A percentile compares a stretch with the other conserved stretches of the same genome.
These are phyloP conservation scores for Erebia aethiops DNA, from an alignment of 2,888 invertebrate species.

Conservation along the genomic window DNA sequence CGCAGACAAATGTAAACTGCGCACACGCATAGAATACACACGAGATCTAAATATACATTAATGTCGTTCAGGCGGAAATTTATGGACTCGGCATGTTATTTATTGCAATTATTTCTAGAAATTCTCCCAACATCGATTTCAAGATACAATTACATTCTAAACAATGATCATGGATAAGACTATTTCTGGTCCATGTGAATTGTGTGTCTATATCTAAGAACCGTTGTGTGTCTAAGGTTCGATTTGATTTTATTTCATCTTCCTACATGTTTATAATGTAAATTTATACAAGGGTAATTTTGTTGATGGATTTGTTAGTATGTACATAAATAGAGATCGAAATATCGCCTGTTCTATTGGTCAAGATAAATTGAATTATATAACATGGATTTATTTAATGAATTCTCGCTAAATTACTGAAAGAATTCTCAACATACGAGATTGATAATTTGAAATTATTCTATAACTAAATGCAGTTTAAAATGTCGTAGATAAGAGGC, in stretches of 20 bases:
- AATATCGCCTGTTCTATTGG: too few relatives aligned
- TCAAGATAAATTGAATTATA: too few relatives aligned
- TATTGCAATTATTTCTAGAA: slow-evolving; percentile 30
- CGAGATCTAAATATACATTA: slow-evolving; percentile 53
- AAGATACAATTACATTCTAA: slow-evolving; percentile 17
- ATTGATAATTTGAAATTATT: too few relatives aligned
- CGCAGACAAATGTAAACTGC: slow-evolving; percentile 14
- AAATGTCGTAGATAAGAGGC: too few relatives aligned
- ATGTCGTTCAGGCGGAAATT: slow-evolving; percentile 41
- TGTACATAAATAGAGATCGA: too few relatives aligned
- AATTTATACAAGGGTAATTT: neutral
- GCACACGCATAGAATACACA: slow-evolving; percentile 19
- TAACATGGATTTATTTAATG: too few relatives aligned
- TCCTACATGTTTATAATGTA: neutral
- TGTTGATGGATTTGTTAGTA: neutral
- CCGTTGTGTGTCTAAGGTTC: neutral
- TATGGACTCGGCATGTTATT: slow-evolving; percentile 51
- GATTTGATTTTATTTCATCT: neutral
- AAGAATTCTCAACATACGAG: too few relatives aligned
- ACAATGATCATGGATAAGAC: neutral
- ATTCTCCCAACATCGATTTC: slow-evolving; percentile 19
- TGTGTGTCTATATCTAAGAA: neutral
- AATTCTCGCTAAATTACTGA: too few relatives aligned
- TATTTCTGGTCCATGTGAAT: neutral
- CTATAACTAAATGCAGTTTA: too few relatives aligned